phyloP scores from a whole-genome alignment of 2,113 vertebrate genomes.

The Nyctereutes procyonoides region DNA sequence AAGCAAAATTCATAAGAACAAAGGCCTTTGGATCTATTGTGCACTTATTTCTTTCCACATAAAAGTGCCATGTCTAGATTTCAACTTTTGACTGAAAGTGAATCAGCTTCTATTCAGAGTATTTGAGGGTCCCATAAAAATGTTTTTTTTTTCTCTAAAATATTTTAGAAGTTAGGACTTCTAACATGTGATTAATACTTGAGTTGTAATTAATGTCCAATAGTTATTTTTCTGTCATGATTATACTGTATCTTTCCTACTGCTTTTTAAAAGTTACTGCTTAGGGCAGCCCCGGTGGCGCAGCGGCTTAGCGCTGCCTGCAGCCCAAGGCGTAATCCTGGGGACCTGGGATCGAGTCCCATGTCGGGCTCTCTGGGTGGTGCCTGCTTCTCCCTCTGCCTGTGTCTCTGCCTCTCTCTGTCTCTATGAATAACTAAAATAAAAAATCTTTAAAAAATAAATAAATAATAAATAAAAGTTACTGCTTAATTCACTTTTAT shows the following conservation, averaged over 20 bases:
- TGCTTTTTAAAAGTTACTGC: constrained; percentile 39
- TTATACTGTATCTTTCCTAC: constrained; percentile 10
- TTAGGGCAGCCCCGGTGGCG: not conserved
- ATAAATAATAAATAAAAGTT: not conserved
- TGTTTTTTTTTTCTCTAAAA: not conserved
- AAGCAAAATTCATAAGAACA: constrained; percentile 35
- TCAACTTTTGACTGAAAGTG: not conserved
- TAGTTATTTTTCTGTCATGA: constrained; percentile 28
- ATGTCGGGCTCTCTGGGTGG: too few relatives aligned
- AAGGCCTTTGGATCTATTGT: not conserved
- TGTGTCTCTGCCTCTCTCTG: too few relatives aligned
- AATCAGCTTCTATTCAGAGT: not conserved
- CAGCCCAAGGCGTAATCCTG: too few relatives aligned
- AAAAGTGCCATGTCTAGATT: constrained; percentile 28
- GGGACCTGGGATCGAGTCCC: too few relatives aligned
- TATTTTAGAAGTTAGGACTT: constrained; percentile 48
- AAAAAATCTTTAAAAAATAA: too few relatives aligned
- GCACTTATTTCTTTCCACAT: constrained; percentile 44
- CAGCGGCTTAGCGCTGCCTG: too few relatives aligned
- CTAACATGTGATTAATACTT: constrained; percentile 12
- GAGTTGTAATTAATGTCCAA: constrained; percentile 64
- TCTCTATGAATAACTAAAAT: too few relatives aligned
- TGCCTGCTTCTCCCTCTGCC: too few relatives aligned
- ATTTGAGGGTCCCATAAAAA: constrained; percentile 49
- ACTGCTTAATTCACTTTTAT: constrained; percentile 58